These are phyloP conservation scores for Takifugu flavidus DNA, from an alignment of 2,113 vertebrate species.

Conservation along the genomic window DNA sequence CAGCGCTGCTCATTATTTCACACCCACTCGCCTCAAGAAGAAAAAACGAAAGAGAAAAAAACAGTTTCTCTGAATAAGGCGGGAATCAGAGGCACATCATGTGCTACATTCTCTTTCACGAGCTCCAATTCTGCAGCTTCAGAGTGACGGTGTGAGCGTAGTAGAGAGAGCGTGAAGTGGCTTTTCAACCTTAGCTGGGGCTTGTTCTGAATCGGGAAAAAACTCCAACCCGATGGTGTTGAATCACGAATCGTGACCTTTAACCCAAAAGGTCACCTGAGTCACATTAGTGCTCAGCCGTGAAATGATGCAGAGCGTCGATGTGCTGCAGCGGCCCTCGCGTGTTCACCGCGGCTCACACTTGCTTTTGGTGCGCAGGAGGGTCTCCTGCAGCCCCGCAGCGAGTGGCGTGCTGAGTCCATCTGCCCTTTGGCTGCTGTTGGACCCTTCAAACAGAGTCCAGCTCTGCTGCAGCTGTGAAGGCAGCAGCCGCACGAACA, in stretches of 20 bases:
- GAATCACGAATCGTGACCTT: no score
- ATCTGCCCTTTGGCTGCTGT: conserved; percentile 38
- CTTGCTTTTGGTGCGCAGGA: conserved; percentile 30
- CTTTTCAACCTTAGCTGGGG: no score
- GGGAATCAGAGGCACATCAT: not conserved
- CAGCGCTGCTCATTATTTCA: conserved; percentile 14
- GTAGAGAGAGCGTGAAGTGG: no score
- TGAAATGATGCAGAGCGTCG: no score
- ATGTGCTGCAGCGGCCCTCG: not conserved
- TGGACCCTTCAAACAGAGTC: conserved; percentile 12
- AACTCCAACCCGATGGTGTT: no score
- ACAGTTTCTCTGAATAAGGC: not conserved
- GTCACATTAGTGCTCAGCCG: no score
- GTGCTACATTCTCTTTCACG: not conserved
- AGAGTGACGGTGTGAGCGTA: no score
- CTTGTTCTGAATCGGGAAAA: no score
- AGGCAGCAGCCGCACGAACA: conserved; percentile 3
- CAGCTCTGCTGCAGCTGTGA: conserved; percentile 6
- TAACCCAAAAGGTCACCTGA: no score
- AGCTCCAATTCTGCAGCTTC: not conserved
- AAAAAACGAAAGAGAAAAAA: not conserved
- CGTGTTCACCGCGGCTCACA: conserved; percentile 18
- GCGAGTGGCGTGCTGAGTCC: conserved; percentile 23
- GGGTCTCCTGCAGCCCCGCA: conserved; percentile 25
- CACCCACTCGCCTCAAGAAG: conserved; percentile 7